Evolutionary conservation across 2,888 invertebrate species (phyloP), one percentile per base, ranked within the genome.

Genomic region (Eristalinus sepulchralis): DNA sequence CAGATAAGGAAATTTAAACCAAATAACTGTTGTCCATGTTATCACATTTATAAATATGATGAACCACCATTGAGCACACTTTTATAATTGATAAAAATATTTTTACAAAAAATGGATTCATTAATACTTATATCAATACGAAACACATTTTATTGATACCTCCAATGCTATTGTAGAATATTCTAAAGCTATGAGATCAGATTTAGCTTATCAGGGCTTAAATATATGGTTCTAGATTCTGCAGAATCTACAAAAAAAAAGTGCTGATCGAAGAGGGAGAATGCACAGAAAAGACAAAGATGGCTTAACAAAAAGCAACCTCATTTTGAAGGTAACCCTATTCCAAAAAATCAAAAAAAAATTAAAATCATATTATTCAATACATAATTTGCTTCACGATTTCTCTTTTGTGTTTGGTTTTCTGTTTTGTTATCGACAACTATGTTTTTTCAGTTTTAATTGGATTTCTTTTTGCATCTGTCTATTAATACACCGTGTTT

Each of bases 191-290:
- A 89, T 89, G 87, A 89, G 88, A 89, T 89, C 89, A 90, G 89
- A 90, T 89, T 88, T 91, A 91, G 92, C 89, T 90, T 90, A 91
- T 91, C 90, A 90, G 92, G 92, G 92, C 91, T 91, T 92, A 91
- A 91, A 92, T 92, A 88, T 92, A 91, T 92, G 92, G 96, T 97
- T 97, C 96, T 97, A 97, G 97, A 97, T 97, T 96, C 97, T 97
- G 96, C 97, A 97, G 97, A 97, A 97, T 96, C 97, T 97, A 95
- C 97, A 97, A 97, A 97, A 97, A 97, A 98, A 97, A 96, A 97
- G 97, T 96, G 97, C 97, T 95, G 97, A 97, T 96, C 96, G 97
- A 95, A 96, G 97, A 96, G 97, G 97, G 95, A 97, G 97, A 95
- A 97, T 97, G 96, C 96, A 97, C 96, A 97, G 97, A 95, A 97